Evolutionary conservation across 2,888 invertebrate species (phyloP), one percentile per base, ranked within the genome.

Genomic region (Aricia artaxerxes): DNA sequence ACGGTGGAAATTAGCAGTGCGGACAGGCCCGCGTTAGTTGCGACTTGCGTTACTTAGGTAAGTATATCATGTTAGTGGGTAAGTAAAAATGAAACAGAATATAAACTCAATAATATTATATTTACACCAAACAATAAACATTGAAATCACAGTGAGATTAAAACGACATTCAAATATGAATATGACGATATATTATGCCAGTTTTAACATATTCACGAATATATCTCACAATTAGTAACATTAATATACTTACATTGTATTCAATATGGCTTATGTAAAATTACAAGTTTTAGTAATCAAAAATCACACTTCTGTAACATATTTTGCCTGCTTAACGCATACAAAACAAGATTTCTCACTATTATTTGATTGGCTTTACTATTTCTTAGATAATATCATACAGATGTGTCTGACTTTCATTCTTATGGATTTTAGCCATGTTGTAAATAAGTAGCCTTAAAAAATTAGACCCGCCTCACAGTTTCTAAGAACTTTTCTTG

Each of bases 81-180:
- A 5, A 38, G 69, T 69, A 57, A 35, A 78, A 80, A 78, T 80
- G 53, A 49, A 82, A 84, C 80, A 78, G 89, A 88, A 87, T 82
- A 85, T 82, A 87, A 91, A 90, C 89, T 88, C 87, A 89, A 88
- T 87, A 87, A 86, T 89, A 88, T 89, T 88, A 89, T 91, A 92
- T 92, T 91, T 91, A 93, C 90, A 92, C 85, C 86, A 89, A 92
- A 92, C 89, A 90, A 91, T 90, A 88, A 87, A 85, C 85, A 85
- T 84, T 87, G 85, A 89, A 91, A 92, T 92, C 91, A 92, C 92
- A 92, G 91, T 89, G 88, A 92, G 88, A 90, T 88, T 88, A 86
- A 88, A 87, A 92, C 88, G 89, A 89, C 86, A 87, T 90, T 87
- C 88, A 83, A 87, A 84, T 83, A 86, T 85, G 86, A 86, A 76